Base-by-base conservation (phyloP, 1,140 invertebrate genomes). In the Drosophila repletoides region DNA sequence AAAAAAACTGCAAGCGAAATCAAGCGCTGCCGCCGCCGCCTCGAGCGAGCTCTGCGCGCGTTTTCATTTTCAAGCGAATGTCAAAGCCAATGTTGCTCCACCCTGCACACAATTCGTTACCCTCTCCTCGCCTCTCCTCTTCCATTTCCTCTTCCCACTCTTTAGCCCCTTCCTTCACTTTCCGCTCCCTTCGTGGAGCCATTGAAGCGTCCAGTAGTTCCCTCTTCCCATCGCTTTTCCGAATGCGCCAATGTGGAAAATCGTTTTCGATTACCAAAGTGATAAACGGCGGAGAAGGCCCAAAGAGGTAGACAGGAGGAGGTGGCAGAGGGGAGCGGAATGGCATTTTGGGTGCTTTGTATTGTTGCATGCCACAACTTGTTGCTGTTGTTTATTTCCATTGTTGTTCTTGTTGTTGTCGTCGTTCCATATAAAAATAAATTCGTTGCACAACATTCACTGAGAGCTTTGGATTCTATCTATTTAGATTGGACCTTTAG, bases 211-310 rank as follows among this genome's bases (percentile, higher is more conserved):
- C 28, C 48, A 53, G 38, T 49, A 10, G 4, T 28, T 3, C 12
- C 7, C 4, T 21, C 49, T 6, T 1, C 31, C n/a, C 14, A 1
- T 5, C 12, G 4, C 31, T n/a, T 17, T 3, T 36, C 24, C 12
- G 56, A 72, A 68, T 55, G 65, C 58, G 70, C 36, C 70, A 72
- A 69, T 69, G 70, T 72, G 70, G 70, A 72, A 69, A 72, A 72
- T 72, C 66, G 58, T 72, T 72, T 72, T 64, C 65, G 70, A 58
- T 72, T 49, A 64, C 45, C 45, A 56, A 52, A 33, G 38, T 41
- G 55, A 58, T 49, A 58, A 66, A 55, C 38, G 40, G n/a, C n/a
- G n/a, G n/a, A n/a, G n/a, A n/a, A n/a, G n/a, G n/a, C n/a, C n/a
- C n/a, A n/a, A n/a, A n/a, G n/a, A n/a, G n/a, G 51, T 36, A 48